phyloP scores from a whole-genome alignment of 2,113 vertebrate genomes.

The Arothron firmamentum region DNA sequence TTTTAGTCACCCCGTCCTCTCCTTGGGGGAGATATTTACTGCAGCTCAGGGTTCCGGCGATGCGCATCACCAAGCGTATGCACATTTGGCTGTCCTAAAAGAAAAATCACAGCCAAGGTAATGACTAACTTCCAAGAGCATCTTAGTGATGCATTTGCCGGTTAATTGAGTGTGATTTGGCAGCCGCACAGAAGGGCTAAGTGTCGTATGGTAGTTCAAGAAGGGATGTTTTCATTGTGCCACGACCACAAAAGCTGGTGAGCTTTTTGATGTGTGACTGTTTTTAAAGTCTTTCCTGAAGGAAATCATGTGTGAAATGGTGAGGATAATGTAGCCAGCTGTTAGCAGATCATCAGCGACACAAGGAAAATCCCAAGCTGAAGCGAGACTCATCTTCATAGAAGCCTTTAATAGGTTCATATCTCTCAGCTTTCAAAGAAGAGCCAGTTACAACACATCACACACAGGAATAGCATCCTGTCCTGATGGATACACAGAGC shows the following conservation, averaged over 20 bases:
- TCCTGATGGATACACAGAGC: conserved; percentile 1
- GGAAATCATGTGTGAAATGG: conserved; percentile 63
- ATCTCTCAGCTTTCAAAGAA: conserved; percentile 41
- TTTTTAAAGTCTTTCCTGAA: conserved; percentile 58
- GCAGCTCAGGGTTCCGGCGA: conserved; percentile 7
- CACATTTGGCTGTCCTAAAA: conserved; percentile 38
- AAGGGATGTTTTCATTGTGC: conserved; percentile 56
- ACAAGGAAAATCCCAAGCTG: conserved; percentile 49
- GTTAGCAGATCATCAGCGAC: conserved; percentile 49
- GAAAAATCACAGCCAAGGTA: conserved; percentile 53
- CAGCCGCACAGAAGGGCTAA: conserved; percentile 46
- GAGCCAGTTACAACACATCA: background rate
- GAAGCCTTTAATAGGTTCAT: conserved; percentile 36
- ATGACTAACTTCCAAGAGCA: conserved; percentile 42
- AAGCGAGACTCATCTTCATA: conserved; percentile 28
- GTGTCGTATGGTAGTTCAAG: conserved; percentile 58
- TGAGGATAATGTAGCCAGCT: conserved; percentile 65
- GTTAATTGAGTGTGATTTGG: conserved; percentile 68
- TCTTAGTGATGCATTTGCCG: conserved; percentile 41
- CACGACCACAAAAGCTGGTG: conserved; percentile 52
- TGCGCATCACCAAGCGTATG: conserved; percentile 5
- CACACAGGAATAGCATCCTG: background rate
- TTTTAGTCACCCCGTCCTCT: conserved; percentile 38
- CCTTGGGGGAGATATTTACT: conserved; percentile 9
- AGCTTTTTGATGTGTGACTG: conserved; percentile 62